These are phyloP conservation scores for Hypomecis punctinalis DNA, from an alignment of 2,888 invertebrate genomes.

Conservation along the genomic window DNA sequence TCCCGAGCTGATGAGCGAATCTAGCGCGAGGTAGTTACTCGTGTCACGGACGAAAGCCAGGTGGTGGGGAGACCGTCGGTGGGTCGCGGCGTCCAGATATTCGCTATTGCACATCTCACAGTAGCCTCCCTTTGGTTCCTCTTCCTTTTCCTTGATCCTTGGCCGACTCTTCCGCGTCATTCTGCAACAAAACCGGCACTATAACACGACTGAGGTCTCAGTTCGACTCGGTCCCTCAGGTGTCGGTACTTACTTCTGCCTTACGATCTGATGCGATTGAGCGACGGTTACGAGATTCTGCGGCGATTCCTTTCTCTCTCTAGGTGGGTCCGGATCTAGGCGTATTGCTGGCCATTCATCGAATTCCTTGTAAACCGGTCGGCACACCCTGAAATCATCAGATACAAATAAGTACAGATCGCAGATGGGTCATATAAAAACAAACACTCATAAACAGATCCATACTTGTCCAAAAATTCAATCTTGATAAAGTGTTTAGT, in stretches of 20 bases:
- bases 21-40: conserved; percentile 90
- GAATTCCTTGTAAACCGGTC: conserved; percentile 87
- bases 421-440: conserved; percentile 34
- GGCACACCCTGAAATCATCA: conserved; percentile 77
- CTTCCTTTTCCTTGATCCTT: conserved; percentile 75
- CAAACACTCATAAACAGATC: conserved; percentile 43
- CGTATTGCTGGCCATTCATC: conserved; percentile 86
- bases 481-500: conserved; percentile 90
- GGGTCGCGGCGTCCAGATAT: conserved; percentile 88
- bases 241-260: conserved; percentile 66
- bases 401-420: conserved; percentile 23
- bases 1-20: conserved; percentile 87
- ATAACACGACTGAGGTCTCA: conserved; percentile 36
- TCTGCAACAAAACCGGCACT: conserved; percentile 61
- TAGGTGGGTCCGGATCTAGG: conserved; percentile 72
- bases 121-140: conserved; percentile 86
- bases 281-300: conserved; percentile 56
- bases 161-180: conserved; percentile 84
- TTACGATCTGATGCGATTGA: conserved; percentile 50
- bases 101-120: conserved; percentile 93
- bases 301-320: conserved; percentile 66
- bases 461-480: conserved; percentile 88
- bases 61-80: conserved; percentile 90
- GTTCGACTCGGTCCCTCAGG: conserved; percentile 8
- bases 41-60: conserved; percentile 89